Evolutionary conservation across 2,113 vertebrate species (phyloP).

Genomic region (zebrafish (Danio rerio)): DNA sequence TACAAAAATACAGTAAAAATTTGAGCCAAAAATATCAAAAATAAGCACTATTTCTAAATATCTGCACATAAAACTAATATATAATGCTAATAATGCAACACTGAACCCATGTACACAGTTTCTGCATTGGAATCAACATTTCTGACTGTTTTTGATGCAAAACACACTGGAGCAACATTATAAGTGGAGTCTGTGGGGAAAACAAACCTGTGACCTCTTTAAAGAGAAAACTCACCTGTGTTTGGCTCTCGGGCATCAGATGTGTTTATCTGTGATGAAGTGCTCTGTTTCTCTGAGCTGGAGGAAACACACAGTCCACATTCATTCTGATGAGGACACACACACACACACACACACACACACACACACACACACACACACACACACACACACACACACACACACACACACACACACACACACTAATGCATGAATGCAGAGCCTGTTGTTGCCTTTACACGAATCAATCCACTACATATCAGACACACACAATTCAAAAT

Average conservation of each 20-base stretch:
- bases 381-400: too few species aligned
- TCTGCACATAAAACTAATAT: neutral
- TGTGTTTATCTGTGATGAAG: slow-evolving; percentile 9
- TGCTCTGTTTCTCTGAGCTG: neutral
- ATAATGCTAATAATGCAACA: too few species aligned
- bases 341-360: too few species aligned
- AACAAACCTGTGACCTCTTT: neutral
- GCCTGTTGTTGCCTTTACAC: neutral
- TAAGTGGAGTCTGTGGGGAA: neutral
- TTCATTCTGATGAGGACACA: neutral
- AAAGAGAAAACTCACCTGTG: neutral
- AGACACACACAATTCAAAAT: neutral
- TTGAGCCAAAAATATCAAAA: neutral
- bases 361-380: too few species aligned
- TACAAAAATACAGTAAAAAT: too few species aligned
- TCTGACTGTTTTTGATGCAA: neutral
- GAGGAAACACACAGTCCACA: neutral
- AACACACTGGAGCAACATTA: neutral
- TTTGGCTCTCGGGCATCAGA: neutral
- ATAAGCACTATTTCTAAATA: too few species aligned
- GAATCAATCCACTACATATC: neutral
- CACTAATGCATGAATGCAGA: neutral
- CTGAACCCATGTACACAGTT: neutral
- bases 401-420: neutral
- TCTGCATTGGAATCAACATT: neutral